Base-by-base conservation (phyloP, 2,888 invertebrate genomes). In the Scelioninae gen. 1 region DNA sequence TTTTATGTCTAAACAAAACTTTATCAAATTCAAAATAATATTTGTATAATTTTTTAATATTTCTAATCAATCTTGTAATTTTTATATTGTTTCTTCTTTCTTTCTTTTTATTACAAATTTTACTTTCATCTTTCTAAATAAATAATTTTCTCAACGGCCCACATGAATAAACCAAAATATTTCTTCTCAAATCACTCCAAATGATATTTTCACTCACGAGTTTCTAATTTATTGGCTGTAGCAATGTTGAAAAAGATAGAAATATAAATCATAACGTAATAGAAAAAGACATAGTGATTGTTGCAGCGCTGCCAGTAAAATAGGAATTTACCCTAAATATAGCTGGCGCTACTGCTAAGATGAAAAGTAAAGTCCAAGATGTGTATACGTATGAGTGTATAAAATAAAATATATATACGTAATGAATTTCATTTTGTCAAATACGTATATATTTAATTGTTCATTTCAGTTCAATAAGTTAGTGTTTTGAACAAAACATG, bases 291-390 rank as follows among this genome's bases (percentile, higher is more conserved):
- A 31, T 23, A 60, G 13, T 13, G 29, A 45, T 45, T 29, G 15
- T 45, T 60, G 60, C 38, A n/a, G 13, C 31, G 9, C 45, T 60
- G 65, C 65, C 51, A 65, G 31, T 66, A 40, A 66, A 66, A 40
- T 66, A 66, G 40, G 68, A 68, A 68, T 55, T 68, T 16, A 55
- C 68, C 68, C 45, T 68, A 68, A 68, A 68, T 68, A 68, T 68
- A 68, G 45, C 55, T 68, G 55, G 55, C 55, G 68, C 68, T 68
- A 45, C 31, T 68, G 55, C 45, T 55, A 56, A 66, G 53, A 40
- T 53, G 51, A 56, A 11, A 0, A 4, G 38, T n/a, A n/a, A 55
- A 55, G 55, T 13, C 55, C 9, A 1, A 55, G 8, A 55, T 34
- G 56, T 38, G 3, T 38, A 38, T 23, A 49, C 3, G 8, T 23